Evolutionary conservation across 1,140 invertebrate species (phyloP), one percentile per base, ranked within the genome.

Genomic region (Tetragonula clypearis): DNA sequence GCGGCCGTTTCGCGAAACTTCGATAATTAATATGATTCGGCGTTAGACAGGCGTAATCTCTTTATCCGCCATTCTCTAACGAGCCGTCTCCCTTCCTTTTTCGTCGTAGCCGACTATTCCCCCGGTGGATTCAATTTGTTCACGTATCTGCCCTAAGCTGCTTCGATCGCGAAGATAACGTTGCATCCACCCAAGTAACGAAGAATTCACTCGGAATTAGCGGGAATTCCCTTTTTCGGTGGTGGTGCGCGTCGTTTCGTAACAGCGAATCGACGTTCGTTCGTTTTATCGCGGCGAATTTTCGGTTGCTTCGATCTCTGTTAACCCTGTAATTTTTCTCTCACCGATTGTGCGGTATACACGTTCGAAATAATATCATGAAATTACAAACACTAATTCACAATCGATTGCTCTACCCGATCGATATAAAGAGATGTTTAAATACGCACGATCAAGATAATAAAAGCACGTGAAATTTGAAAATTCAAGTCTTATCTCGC

Each of bases 11-110:
- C n/a, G 19, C 19, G 41, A 55, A 84, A 79, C 35, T 79, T 84
- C n/a, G 41, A 76, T 84, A 79, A 84, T 79, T 84, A 79, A 84
- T 84, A 79, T 66, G 23, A 84, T 84, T 79, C 60, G 41, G 12
- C 30, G 4, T 58, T 55, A 60, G 23, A 53, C 82, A 72, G 65
- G 79, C 76, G 76, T 72, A 79, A 79, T 78, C 56, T 35, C 53
- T 71, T 84, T 79, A 79, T 74, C 60, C 12, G 30, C 35, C 41
- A 8, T 49, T 23, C 8, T 53, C 0, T 55, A 8, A 30, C 5
- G 23, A 35, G 26, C 49, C 4, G 4, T 55, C 12, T 21, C 11
- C 15, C 15, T 0, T 56, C 17, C 53, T 55, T 79, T 30, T 53
- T 23, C 15, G 5, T 30, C n/a, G 30, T 30, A 15, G 6, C 15